A percentile compares a stretch with the other conserved stretches of the same genome.
Evolutionary conservation across 2,888 invertebrate species (phyloP).

Genomic region (Lysandra bellargus): DNA sequence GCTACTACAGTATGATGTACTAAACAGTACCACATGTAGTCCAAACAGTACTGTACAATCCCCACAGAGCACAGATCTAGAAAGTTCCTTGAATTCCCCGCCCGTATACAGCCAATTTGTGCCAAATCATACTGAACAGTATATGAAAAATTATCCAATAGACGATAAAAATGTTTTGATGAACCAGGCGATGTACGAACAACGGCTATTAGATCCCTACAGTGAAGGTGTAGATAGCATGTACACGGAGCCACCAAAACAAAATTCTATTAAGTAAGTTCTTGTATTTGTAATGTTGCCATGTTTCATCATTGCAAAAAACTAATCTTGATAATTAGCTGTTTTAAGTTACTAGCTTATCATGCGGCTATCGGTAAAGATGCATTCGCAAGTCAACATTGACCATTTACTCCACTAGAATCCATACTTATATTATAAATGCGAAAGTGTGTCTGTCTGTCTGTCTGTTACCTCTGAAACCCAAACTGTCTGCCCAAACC

Average conservation of each 20-base stretch:
- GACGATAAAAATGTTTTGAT: conserved; percentile 62
- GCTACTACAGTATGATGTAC: conserved; percentile 61
- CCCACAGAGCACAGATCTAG: conserved; percentile 60
- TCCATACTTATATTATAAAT: too few relatives aligned
- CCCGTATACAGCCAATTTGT: conserved; percentile 54
- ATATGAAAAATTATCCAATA: conserved; percentile 66
- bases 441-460: too few relatives aligned
- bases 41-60: conserved; percentile 69
- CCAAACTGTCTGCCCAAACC: too few relatives aligned
- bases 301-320: too few relatives aligned
- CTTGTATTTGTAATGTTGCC: conserved; percentile 22
- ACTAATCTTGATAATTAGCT: too few relatives aligned
- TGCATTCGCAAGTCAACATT: too few relatives aligned
- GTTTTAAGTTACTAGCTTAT: too few relatives aligned
- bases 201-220: conserved; percentile 55
- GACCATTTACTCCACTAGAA: too few relatives aligned
- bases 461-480: too few relatives aligned
- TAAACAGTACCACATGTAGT: conserved; percentile 69
- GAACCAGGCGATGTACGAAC: conserved; percentile 59
- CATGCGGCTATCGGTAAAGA: too few relatives aligned
- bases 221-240: conserved; percentile 62
- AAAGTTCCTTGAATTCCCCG: conserved; percentile 58
- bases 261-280: conserved; percentile 67
- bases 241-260: conserved; percentile 59
- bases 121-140: conserved; percentile 52